Conservation (phyloP, 2,113 vertebrate species). For the Centropus unirufus region DNA sequence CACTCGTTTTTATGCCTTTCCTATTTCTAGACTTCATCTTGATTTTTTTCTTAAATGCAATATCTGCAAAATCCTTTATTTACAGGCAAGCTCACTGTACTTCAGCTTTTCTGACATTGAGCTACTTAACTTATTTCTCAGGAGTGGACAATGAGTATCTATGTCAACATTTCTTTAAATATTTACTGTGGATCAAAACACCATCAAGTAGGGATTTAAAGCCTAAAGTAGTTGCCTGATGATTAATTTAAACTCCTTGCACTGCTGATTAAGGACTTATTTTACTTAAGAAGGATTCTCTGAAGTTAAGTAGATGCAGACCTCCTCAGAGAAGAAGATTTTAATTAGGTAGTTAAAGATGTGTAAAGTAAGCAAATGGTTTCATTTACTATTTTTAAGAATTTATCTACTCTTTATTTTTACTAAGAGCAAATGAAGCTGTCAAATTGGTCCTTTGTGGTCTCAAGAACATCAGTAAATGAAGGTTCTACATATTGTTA, state of each 20-base stretch:
- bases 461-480: background rate
- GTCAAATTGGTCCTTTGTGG: background rate
- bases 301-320: conserved; percentile 28
- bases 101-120: background rate
- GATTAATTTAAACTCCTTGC: conserved; percentile 12
- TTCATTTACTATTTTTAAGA: conserved; percentile 24
- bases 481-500: background rate
- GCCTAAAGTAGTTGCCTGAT: background rate
- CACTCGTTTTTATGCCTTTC: background rate
- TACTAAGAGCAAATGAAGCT: background rate
- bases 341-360: background rate
- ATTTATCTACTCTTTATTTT: background rate
- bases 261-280: conserved; percentile 14
- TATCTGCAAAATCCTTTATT: background rate
- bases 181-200: conserved; percentile 34
- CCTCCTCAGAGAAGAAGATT: conserved; percentile 9
- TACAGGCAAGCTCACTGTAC: background rate
- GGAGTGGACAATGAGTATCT: background rate
- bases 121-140: background rate
- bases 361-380: conserved; percentile 10
- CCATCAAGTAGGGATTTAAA: conserved; percentile 9
- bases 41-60: background rate
- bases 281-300: conserved; percentile 19
- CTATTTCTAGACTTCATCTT: background rate
- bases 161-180: background rate